phyloP scores from a whole-genome alignment of 2,113 vertebrate genomes.

The Gavialis gangeticus region DNA sequence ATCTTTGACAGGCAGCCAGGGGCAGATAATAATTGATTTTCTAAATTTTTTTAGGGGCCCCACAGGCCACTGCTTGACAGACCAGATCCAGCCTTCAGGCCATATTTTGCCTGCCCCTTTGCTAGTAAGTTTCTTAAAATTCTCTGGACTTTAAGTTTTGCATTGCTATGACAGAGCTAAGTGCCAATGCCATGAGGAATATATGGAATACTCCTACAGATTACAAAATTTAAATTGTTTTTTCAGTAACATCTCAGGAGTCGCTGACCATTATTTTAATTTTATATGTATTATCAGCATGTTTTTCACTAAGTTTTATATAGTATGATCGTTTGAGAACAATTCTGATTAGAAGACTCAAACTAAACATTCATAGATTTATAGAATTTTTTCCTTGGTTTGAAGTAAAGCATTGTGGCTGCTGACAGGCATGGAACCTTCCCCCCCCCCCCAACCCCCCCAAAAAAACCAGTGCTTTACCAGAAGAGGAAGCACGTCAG shows the following conservation, averaged over 20 bases:
- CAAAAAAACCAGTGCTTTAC: too few relatives aligned
- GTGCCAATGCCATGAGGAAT: neutral
- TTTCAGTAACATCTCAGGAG: neutral
- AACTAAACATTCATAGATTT: neutral
- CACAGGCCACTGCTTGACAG: too few relatives aligned
- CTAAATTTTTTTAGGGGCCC: too few relatives aligned
- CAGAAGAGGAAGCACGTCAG: too few relatives aligned
- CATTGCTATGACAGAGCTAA: neutral
- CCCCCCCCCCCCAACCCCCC: too few relatives aligned
- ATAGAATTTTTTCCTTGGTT: neutral
- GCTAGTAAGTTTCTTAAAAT: neutral
- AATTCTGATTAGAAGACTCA: slow-evolving; percentile 2
- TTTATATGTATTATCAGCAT: neutral
- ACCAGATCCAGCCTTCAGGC: too few relatives aligned
- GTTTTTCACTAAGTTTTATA: slow-evolving; percentile 7
- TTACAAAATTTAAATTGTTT: neutral
- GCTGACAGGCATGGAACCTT: too few relatives aligned
- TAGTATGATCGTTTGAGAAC: slow-evolving; percentile 7
- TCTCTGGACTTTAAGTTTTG: neutral
- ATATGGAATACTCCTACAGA: neutral
- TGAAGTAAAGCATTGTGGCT: neutral
- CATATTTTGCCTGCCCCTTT: too few relatives aligned
- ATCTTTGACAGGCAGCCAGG: too few relatives aligned
- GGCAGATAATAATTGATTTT: too few relatives aligned
- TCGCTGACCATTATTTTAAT: neutral